Percentiles rank a stretch among this genome's conserved stretches.
These are phyloP conservation scores for Quadroppia sp. DNA, from an alignment of 2,888 invertebrate genomes.

Conservation along the genomic window DNA sequence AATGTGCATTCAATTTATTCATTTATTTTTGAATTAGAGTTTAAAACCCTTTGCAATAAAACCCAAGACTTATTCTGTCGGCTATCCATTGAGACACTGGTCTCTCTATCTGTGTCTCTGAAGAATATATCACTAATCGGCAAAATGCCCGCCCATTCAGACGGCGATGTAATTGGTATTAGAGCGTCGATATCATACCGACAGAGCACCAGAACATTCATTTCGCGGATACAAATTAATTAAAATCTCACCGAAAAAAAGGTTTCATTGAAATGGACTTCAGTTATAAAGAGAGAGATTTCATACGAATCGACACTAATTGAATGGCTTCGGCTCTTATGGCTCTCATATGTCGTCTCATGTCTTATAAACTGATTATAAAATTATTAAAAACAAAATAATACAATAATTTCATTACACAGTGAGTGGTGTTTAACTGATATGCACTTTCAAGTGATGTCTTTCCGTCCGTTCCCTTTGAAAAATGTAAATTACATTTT, in stretches of 20 bases:
- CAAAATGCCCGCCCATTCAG: not conserved
- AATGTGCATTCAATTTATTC: not conserved
- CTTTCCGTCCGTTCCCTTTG: not conserved
- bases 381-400: not conserved
- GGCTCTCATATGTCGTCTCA: not conserved
- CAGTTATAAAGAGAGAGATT: too few relatives aligned
- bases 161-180: slow-evolving; percentile 13
- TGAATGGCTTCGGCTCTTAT: not conserved
- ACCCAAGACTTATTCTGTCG: not conserved
- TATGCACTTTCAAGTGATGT: not conserved
- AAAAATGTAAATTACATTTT: too few relatives aligned
- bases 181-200: not conserved
- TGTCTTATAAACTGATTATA: slow-evolving; percentile 26
- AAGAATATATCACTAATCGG: not conserved
- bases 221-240: slow-evolving; percentile 32
- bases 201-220: slow-evolving; percentile 18
- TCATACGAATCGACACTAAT: slow-evolving; percentile 22
- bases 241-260: slow-evolving; percentile 26
- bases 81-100: not conserved
- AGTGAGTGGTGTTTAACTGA: not conserved
- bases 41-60: not conserved
- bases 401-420: not conserved
- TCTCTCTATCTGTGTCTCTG: not conserved
- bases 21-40: not conserved
- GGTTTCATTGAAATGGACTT: not conserved